A percentile compares a stretch with the other conserved stretches of the same genome.
Evolutionary conservation across 2,888 invertebrate species (phyloP).

Genomic region (Hypsopygia costalis): DNA sequence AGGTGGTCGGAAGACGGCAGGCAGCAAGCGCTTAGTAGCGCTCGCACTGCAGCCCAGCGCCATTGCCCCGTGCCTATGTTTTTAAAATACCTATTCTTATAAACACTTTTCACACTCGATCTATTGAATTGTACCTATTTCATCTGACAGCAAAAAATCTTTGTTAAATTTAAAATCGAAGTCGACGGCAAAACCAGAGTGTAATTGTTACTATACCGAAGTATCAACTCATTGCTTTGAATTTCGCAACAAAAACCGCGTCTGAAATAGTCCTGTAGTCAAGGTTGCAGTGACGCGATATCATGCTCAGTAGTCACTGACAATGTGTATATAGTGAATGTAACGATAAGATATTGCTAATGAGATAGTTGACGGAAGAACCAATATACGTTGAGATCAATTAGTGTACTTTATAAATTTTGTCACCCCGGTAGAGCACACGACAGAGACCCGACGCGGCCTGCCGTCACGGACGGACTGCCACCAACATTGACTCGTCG

Average conservation of each 20-base stretch:
- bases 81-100: slow-evolving; percentile 30
- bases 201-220: slow-evolving; percentile 3
- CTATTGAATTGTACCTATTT: not conserved
- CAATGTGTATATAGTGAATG: not conserved
- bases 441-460: slow-evolving; percentile 48
- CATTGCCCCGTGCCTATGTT: slow-evolving; percentile 48
- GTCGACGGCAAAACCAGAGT: not conserved
- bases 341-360: slow-evolving; percentile 14
- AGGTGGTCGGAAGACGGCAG: slow-evolving; percentile 60
- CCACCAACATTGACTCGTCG: slow-evolving; percentile 42
- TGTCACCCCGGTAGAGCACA: slow-evolving; percentile 18
- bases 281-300: slow-evolving; percentile 4
- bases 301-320: not conserved
- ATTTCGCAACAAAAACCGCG: slow-evolving; percentile 6
- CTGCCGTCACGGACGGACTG: slow-evolving; percentile 65
- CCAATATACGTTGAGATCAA: slow-evolving; percentile 16
- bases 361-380: slow-evolving; percentile 10
- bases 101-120: slow-evolving; percentile 2
- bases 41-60: slow-evolving; percentile 53
- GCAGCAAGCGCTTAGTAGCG: slow-evolving; percentile 64
- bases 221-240: slow-evolving; percentile 8
- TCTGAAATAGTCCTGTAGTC: slow-evolving; percentile 6
- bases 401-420: slow-evolving; percentile 4
- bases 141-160: not conserved
- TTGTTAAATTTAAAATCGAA: not conserved